Base-by-base conservation (phyloP, 92 coral and sea anemone genomes). In the Umimayanthus kanabou region DNA sequence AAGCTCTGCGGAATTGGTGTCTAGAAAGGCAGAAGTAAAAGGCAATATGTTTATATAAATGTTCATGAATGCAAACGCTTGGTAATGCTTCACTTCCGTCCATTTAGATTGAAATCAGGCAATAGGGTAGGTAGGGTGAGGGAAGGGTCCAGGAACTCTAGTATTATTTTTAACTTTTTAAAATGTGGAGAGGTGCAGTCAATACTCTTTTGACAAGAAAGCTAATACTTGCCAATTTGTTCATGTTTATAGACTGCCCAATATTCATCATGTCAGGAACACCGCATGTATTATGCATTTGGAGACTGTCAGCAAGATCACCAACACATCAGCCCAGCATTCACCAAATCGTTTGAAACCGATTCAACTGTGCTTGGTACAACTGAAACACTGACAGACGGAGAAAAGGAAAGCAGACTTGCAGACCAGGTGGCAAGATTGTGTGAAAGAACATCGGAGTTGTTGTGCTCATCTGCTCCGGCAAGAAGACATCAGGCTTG, bases 201-300 rank as follows among this genome's bases (percentile, higher is more conserved):
- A n/a, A n/a, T n/a, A n/a, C n/a, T n/a, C n/a, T n/a, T n/a, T n/a
- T n/a, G n/a, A n/a, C 76, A 13, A 72, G 39, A 72, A 28, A 28
- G 23, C 40, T 72, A 72, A 72, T 30, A 29, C 18, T 30, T 72
- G 76, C 40, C 6, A 72, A 9, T 72, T 72, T 72, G 18, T 30
- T 29, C 10, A 5, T 72, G 5, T 5, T 28, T 29, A 2, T 72
- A 72, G 76, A 42, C 42, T 5, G 74, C 82, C 39, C 72, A 77
- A 57, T 81, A 81, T 82, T 88, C 90, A 16, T 43, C 73, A 11
- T 88, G 82, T 30, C 26, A 53, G 29, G 90, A 88, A 88, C 87
- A 73, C 22, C 81, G 87, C 87, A 71, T 88, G 61, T 67, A 80
- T 8, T 39, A 88, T 88, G 87, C 90, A 39, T 88, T 88, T 81